Conservation (phyloP, 2,888 invertebrate species). For the Agonopterix arenella region DNA sequence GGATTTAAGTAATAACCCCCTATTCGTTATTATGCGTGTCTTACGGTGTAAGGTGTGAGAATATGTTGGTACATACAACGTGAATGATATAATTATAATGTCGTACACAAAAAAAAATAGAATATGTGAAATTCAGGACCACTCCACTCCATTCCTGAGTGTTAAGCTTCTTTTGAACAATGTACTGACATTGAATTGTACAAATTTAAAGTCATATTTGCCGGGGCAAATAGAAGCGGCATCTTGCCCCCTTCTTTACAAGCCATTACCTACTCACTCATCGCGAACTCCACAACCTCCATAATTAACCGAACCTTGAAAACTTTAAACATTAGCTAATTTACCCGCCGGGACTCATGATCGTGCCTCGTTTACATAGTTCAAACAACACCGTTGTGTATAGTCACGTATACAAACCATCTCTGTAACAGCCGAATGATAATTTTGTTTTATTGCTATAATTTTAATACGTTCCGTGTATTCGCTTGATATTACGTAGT, state of each 20-base stretch:
- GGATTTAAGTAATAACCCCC: no score
- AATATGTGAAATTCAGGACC: no score
- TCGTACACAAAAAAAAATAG: no score
- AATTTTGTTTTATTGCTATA: background rate
- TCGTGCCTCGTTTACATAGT: slow-evolving; percentile 19
- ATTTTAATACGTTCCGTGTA: background rate
- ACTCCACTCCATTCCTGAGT: no score
- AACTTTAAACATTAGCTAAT: slow-evolving; percentile 58
- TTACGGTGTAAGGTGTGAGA: no score
- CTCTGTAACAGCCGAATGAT: background rate
- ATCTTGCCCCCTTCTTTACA: slow-evolving; percentile 30
- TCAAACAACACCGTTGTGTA: slow-evolving; percentile 2
- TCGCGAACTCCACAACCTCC: slow-evolving; percentile 38
- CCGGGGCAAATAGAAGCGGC: background rate
- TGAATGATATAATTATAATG: no score
- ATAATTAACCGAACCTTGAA: slow-evolving; percentile 56
- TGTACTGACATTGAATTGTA: background rate
- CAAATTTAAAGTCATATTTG: slow-evolving; percentile 7
- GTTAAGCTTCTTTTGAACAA: no score
- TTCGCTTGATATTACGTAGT: background rate
- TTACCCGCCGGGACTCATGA: slow-evolving; percentile 28
- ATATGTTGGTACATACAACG: no score
- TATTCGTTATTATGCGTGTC: no score
- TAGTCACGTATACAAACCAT: slow-evolving; percentile 3
- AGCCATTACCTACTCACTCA: slow-evolving; percentile 44